Evolutionary conservation across 1,140 invertebrate species (phyloP).

Genomic region (Manduca sexta): DNA sequence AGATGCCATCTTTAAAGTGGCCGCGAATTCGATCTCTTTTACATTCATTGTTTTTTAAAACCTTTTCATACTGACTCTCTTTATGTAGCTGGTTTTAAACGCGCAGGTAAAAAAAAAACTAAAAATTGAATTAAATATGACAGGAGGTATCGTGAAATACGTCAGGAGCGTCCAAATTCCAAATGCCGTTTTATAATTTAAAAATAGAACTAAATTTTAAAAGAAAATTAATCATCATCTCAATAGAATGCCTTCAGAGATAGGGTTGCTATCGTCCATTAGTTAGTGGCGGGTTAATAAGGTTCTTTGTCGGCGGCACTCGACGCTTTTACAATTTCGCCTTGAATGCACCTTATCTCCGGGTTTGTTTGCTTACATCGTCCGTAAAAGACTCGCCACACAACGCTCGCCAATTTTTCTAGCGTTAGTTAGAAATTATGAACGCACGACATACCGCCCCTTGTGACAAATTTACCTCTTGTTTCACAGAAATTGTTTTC

Average conservation of each 20-base stretch:
- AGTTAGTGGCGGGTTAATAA: constrained; percentile 64
- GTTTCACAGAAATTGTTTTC: constrained; percentile 11
- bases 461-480: constrained; percentile 13
- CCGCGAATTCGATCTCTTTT: constrained; percentile 37
- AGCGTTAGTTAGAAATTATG: constrained; percentile 54
- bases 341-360: constrained; percentile 63
- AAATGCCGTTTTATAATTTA: no score
- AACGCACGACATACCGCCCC: constrained; percentile 27
- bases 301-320: constrained; percentile 53
- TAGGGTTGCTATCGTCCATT: constrained; percentile 48
- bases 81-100: constrained; percentile 6
- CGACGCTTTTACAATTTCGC: constrained; percentile 54
- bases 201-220: no score
- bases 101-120: constrained; percentile 5
- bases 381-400: constrained; percentile 26
- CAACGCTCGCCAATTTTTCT: constrained; percentile 44
- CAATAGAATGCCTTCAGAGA: constrained; percentile 26
- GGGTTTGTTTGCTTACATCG: constrained; percentile 48
- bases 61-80: not conserved
- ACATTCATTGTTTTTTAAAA: constrained; percentile 17
- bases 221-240: constrained; percentile 30
- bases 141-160: constrained; percentile 4
- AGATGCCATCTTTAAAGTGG: constrained; percentile 33
- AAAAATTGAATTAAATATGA: constrained; percentile 27
- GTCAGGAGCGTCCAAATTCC: no score